Base-by-base conservation (phyloP, 1,140 invertebrate species). In the Zaprionus gabonicus region DNA sequence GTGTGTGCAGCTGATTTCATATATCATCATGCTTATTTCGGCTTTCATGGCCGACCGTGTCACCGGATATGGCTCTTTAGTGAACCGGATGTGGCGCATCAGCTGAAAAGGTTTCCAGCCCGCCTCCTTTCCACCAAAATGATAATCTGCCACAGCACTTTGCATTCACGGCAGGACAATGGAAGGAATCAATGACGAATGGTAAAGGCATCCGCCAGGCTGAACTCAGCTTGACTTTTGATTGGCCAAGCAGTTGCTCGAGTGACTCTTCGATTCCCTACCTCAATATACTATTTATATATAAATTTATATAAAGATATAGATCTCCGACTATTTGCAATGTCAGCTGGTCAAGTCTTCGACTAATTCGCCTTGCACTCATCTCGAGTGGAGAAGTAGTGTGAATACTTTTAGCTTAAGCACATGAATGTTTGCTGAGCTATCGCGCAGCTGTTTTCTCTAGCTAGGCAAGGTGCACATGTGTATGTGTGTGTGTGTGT, bases 1-100 rank as follows among this genome's bases (percentile, higher is more conserved):
- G 55, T 65, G 66, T 59, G 46, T 15, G 46, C 51, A 67, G 65
- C 68, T 77, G 67, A 60, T 67, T 53, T 63, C 75, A 87, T 78
- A 70, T 59, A 78, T 86, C 70, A 80, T 72, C 64, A 75, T 75
- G 73, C 60, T 83, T 71, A 60, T 72, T 75, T 38, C 38, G 53
- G 79, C 71, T 66, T 80, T 87, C 67, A 78, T 72, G 77, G 51
- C 74, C 62, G 65, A 71, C 64, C 77, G 65, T 72, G 62, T 59
- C 60, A 63, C 81, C 76, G 84, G 84, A 87, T 84, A 84, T 67
- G 67, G 75, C 81, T 76, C 75, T 81, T 87, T 76, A 76, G 72
- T 71, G 76, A 51, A 67, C 84, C 75, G 83, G 84, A 88, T 76
- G 66, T 73, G 76, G 76, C 80, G 41, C 36, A 60, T 76, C 67